These are phyloP conservation scores for Coptodon bakossiorum DNA, from an alignment of 2,113 vertebrate genomes.

Conservation along the genomic window DNA sequence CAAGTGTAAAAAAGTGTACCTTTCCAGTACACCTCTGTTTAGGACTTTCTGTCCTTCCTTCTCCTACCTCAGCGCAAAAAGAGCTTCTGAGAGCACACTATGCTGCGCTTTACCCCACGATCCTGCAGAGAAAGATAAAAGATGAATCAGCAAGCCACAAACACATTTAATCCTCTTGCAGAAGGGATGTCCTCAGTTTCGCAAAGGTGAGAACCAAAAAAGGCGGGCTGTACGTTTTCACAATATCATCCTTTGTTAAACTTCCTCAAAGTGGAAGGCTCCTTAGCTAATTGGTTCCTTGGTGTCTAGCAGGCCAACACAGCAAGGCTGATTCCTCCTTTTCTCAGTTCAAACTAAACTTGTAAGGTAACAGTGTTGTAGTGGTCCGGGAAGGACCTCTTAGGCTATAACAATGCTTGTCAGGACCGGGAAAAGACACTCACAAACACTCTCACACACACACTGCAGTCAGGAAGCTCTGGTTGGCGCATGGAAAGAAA, in stretches of 20 bases:
- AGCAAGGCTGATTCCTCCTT: neutral
- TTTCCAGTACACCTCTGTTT: constrained; percentile 23
- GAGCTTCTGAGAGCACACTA: neutral
- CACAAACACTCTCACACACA: neutral
- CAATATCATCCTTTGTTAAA: constrained; percentile 17
- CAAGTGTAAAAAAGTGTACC: neutral
- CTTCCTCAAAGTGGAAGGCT: constrained; percentile 8
- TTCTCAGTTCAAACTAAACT: neutral
- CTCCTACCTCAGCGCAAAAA: neutral
- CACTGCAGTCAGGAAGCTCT: constrained; percentile 53
- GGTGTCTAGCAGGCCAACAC: neutral
- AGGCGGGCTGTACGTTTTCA: neutral
- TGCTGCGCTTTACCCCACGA: neutral
- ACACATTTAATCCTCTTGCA: neutral
- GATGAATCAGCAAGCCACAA: neutral
- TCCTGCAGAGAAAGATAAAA: neutral
- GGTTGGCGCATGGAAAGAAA: constrained; percentile 15
- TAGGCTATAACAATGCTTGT: constrained; percentile 29
- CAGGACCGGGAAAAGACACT: constrained; percentile 1
- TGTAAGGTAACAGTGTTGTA: neutral
- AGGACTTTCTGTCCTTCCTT: constrained; percentile 7
- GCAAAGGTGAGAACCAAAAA: constrained; percentile 17
- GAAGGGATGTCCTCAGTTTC: constrained; percentile 20
- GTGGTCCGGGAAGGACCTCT: neutral
- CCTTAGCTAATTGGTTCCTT: neutral